Evolutionary conservation across 2,888 invertebrate genomes (phyloP), one percentile per base, ranked within the genome.

Genomic region (Lacanobia oleracea): DNA sequence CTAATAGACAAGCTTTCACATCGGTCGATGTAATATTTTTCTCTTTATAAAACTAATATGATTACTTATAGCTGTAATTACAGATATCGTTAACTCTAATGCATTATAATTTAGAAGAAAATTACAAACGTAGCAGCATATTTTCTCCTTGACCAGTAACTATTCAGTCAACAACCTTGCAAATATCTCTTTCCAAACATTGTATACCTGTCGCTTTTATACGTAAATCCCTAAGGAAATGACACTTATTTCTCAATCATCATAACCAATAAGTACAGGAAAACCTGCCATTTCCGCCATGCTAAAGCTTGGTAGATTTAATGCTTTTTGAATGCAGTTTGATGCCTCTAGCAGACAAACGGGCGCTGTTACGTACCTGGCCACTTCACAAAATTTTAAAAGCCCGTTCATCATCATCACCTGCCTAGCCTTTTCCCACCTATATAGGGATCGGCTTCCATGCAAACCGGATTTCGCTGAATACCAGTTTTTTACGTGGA

Each of bases 21-120:
- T 48, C 43, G 14, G 45, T 51, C 12, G n/a, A 40, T 6, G 18
- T 8, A 59, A 56, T 37, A 16, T 40, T 60, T 75, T 75, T 75
- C 78, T 70, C 23, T 75, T 61, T 54, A 40, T 43, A 21, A 45
- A 43, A 40, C 70, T 54, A 57, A 66, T 45, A 51, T 23, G 10
- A 45, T 60, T 16, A 78, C 61, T 74, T 53, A 78, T 78, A 50
- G 78, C 48, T 57, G 7, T 62, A 69, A 78, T 78, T 66, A 63
- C 45, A 48, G 33, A 57, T 78, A 75, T 63, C 61, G 65, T 78
- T 78, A 69, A 51, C 64, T 78, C 10, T 65, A 62, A 69, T 68
- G 72, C 12, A 14, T 43, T 23, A 60, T 67, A 77, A 67, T 77
- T 48, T 56, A 51, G 54, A 54, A 60, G 72, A 56, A 77, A 66